Evolutionary conservation across 2,797 vertebrate species (phyloP), one percentile per base, ranked within the genome.

Genomic region (Chelon auratus): DNA sequence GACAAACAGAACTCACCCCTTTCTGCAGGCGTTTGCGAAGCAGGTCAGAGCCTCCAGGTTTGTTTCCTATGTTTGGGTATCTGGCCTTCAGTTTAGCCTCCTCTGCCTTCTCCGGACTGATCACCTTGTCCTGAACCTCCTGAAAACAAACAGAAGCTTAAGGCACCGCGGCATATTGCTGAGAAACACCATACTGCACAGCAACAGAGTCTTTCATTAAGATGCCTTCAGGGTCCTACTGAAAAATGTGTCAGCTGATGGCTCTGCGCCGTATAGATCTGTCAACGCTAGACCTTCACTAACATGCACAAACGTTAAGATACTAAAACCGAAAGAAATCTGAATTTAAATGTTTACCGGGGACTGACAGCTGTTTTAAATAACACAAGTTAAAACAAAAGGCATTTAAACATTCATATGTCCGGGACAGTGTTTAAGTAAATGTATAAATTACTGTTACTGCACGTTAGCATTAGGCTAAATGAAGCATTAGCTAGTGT

Each of bases 1-100:
- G 24, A 26, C 50, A 51, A 63, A 39, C 56, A 42, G 1, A 11
- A 95, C 96, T 96, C 92, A 99, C 98, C 93, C 98, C 98, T 87
- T 99, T 99, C 87, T 97, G 96, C 73, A 99, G 96, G 69, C 98
- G 94, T 93, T 99, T 99, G 85, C 98, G 96, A 84, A 99, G 95
- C 87, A 99, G 96, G 86, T 99, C 98, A 0, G 98, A 99, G 57
- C 98, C 98, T 59, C 98, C 97, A 7, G 98, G 97, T 80, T 98
- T 99, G 80, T 97, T 94, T 62, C 96, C 97, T 91, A 99, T 93
- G 84, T 97, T 96, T 91, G 98, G 98, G 71, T 99, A 99, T 84
- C 96, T 96, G 83, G 96, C 93, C 95, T 98, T 99, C 87, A 99
- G 93, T 78, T 99, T 99, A 61, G 96, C 97, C 92, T 99, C 98